Percentiles rank a stretch among this genome's conserved stretches.
Evolutionary conservation across 2,888 invertebrate genomes (phyloP).

Genomic region (Rhagonycha fulva): DNA sequence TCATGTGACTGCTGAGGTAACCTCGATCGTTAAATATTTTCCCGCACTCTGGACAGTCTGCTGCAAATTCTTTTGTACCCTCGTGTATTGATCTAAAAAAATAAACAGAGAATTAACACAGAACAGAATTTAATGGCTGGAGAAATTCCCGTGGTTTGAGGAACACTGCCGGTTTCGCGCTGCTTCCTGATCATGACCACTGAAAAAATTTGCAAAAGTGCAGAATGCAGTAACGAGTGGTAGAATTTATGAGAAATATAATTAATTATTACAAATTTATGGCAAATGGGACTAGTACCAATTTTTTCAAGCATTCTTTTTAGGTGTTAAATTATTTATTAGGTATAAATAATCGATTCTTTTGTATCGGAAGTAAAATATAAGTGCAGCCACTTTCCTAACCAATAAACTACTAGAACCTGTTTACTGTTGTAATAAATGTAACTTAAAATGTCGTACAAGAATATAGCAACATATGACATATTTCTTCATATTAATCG

Average conservation of each 20-base stretch:
- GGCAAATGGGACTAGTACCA: background rate
- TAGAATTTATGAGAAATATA: background rate
- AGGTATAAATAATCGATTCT: background rate
- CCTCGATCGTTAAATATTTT: conserved; percentile 84
- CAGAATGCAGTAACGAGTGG: background rate
- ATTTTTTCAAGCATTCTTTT: background rate
- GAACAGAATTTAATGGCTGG: background rate
- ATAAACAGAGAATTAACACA: background rate
- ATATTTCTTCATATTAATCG: background rate
- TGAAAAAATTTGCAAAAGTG: background rate
- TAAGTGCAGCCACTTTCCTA: background rate
- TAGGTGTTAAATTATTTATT: background rate
- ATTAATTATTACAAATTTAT: background rate
- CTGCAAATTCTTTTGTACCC: conserved; percentile 81
- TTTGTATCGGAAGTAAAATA: background rate
- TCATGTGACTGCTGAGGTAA: conserved; percentile 84
- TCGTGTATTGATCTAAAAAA: conserved; percentile 70
- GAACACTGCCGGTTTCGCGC: no score
- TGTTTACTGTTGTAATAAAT: background rate
- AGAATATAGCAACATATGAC: background rate
- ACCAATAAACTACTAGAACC: background rate
- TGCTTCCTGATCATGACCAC: no score
- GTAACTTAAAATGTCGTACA: background rate
- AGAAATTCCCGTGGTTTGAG: no score
- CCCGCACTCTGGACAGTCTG: conserved; percentile 74